Evolutionary conservation across 2,113 vertebrate species (phyloP).

Genomic region (Phocoena sinus): DNA sequence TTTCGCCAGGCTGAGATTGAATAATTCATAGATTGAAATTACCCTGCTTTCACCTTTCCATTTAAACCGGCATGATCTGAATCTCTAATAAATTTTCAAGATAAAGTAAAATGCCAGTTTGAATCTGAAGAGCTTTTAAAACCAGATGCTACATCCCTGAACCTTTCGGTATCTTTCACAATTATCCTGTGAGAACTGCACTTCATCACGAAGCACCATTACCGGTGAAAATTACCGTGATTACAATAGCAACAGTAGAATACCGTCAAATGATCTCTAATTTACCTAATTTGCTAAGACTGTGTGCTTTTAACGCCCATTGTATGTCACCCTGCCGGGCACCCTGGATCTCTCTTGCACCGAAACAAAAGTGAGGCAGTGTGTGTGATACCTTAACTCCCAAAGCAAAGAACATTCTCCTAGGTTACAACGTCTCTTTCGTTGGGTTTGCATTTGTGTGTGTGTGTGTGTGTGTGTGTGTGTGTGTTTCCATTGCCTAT

Average conservation of each 20-base stretch:
- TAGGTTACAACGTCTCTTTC: conserved; percentile 34
- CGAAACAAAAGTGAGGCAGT: conserved; percentile 71
- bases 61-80: conserved; percentile 86
- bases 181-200: conserved; percentile 81
- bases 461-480: background rate
- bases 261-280: conserved; percentile 80
- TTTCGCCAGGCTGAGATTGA: conserved; percentile 85
- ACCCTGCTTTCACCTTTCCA: conserved; percentile 89
- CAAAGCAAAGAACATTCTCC: conserved; percentile 48
- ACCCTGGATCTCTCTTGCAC: conserved; percentile 70
- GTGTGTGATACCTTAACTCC: conserved; percentile 45
- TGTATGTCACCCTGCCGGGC: conserved; percentile 70
- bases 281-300: conserved; percentile 83
- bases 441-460: background rate
- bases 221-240: conserved; percentile 84
- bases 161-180: conserved; percentile 82
- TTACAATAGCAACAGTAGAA: conserved; percentile 84
- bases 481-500: background rate
- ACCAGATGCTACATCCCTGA: conserved; percentile 83
- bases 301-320: conserved; percentile 68
- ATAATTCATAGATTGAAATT: conserved; percentile 92
- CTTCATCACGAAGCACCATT: conserved; percentile 84
- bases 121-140: conserved; percentile 87
- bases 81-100: conserved; percentile 88
- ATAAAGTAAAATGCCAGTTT: conserved; percentile 87